phyloP scores from a whole-genome alignment of 2,797 vertebrate genomes.

The Chromis chromis region DNA sequence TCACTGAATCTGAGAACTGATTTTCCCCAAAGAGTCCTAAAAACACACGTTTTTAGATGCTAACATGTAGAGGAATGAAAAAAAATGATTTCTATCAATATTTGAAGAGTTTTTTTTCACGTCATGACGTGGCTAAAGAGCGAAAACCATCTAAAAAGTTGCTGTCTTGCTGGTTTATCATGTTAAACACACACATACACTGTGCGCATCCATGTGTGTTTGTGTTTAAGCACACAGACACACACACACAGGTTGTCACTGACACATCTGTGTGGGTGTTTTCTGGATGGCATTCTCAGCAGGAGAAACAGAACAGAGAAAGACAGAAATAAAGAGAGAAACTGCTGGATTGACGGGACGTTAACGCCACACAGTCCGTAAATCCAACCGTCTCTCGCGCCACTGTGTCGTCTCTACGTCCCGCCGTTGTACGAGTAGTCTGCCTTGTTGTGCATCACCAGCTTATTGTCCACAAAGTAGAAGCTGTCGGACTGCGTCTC shows the following conservation, averaged over 20 bases:
- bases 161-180: conserved; percentile 63
- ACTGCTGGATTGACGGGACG: conserved; percentile 43
- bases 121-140: conserved; percentile 41
- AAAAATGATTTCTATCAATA: conserved; percentile 50
- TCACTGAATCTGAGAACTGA: conserved; percentile 37
- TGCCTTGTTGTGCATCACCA: conserved; percentile 99
- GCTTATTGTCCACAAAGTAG: conserved; percentile 99
- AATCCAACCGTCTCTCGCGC: conserved; percentile 38
- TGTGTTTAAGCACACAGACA: conserved; percentile 38
- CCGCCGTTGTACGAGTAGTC: conserved; percentile 98
- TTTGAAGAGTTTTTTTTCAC: conserved; percentile 28
- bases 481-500: conserved; percentile 99
- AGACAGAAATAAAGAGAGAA: conserved; percentile 35
- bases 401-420: conserved; percentile 78
- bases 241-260: conserved; percentile 34
- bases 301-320: conserved; percentile 21
- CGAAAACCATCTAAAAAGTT: conserved; percentile 36
- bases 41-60: conserved; percentile 40
- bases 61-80: conserved; percentile 54
- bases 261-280: conserved; percentile 25
- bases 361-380: conserved; percentile 49
- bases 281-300: conserved; percentile 22
- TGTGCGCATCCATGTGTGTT: conserved; percentile 24
- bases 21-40: conserved; percentile 37
- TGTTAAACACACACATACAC: conserved; percentile 19